Percentiles rank a stretch among this genome's conserved stretches.
These are phyloP conservation scores for Lordiphosa mommai DNA, from an alignment of 1,140 invertebrate species.

Conservation along the genomic window DNA sequence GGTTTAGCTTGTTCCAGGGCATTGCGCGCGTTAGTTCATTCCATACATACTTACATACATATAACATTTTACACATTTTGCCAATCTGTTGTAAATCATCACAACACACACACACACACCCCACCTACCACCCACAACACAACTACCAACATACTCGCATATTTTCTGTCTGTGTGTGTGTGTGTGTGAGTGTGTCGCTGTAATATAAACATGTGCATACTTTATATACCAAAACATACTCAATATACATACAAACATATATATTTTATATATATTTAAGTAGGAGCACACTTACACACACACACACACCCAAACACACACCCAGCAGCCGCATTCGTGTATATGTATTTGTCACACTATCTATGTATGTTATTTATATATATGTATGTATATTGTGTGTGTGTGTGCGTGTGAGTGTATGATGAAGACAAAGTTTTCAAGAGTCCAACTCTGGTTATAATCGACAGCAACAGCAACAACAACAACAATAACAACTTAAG, in stretches of 20 bases:
- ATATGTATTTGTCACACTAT: slow-evolving; percentile 28
- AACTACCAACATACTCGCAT: slow-evolving; percentile 23
- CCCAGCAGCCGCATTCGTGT: slow-evolving; percentile 17
- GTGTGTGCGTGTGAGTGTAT: slow-evolving; percentile 14
- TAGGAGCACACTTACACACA: slow-evolving; percentile 9
- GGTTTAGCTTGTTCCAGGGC: slow-evolving; percentile 20
- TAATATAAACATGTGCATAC: slow-evolving; percentile 14
- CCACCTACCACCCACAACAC: slow-evolving; percentile 20
- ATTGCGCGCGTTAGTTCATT: slow-evolving; percentile 38
- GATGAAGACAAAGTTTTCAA: slow-evolving; percentile 4
- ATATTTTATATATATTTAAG: slow-evolving; percentile 28
- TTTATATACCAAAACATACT: slow-evolving; percentile 28
- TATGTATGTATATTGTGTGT: background rate
- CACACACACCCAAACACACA: slow-evolving; percentile 9
- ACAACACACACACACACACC: slow-evolving; percentile 15
- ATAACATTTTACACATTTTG: slow-evolving; percentile 19
- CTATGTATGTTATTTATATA: slow-evolving; percentile 4
- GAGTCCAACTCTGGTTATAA: slow-evolving; percentile 21
- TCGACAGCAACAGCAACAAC: slow-evolving; percentile 7
- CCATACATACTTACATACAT: slow-evolving; percentile 11
- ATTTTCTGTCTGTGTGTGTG: slow-evolving; percentile 20
- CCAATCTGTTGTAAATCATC: slow-evolving; percentile 60
- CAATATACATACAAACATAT: slow-evolving; percentile 16
- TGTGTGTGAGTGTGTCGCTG: slow-evolving; percentile 27
- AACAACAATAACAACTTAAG: too few species aligned